phyloP scores from a whole-genome alignment of 1,140 invertebrate genomes.

The Eumaeus atala region DNA sequence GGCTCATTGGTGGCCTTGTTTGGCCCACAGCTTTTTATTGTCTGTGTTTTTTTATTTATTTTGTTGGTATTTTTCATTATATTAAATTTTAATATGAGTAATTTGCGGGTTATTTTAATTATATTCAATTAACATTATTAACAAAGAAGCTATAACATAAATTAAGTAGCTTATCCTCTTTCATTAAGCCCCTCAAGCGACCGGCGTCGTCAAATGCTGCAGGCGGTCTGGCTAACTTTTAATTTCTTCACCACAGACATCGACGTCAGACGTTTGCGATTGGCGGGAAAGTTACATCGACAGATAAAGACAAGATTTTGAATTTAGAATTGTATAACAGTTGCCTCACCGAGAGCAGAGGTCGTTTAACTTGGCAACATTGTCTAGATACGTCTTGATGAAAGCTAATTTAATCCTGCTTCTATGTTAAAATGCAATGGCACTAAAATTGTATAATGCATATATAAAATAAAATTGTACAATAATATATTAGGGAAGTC shows the following conservation, averaged over 20 bases:
- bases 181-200: slow-evolving; percentile 32
- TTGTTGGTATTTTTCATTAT: too few relatives aligned
- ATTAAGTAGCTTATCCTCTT: background rate
- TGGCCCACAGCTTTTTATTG: too few relatives aligned
- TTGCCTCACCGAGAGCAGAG: slow-evolving; percentile 17
- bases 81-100: too few relatives aligned
- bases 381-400: slow-evolving; percentile 12
- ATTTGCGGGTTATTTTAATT: too few relatives aligned
- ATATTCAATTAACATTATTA: too few relatives aligned
- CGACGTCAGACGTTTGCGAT: slow-evolving; percentile 57
- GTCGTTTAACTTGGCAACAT: slow-evolving; percentile 28
- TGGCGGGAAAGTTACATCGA: slow-evolving; percentile 59
- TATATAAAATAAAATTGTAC: too few relatives aligned
- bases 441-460: too few relatives aligned
- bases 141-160: background rate
- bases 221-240: slow-evolving; percentile 57
- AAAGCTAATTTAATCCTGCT: background rate
- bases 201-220: slow-evolving; percentile 47
- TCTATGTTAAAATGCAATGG: too few relatives aligned
- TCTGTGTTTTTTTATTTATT: too few relatives aligned
- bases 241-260: slow-evolving; percentile 59
- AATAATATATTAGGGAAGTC: too few relatives aligned
- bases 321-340: slow-evolving; percentile 10
- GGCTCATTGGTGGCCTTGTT: too few relatives aligned
- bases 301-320: slow-evolving; percentile 44